Conservation (phyloP, 2,113 vertebrate species). For the Trogon melanurus region DNA sequence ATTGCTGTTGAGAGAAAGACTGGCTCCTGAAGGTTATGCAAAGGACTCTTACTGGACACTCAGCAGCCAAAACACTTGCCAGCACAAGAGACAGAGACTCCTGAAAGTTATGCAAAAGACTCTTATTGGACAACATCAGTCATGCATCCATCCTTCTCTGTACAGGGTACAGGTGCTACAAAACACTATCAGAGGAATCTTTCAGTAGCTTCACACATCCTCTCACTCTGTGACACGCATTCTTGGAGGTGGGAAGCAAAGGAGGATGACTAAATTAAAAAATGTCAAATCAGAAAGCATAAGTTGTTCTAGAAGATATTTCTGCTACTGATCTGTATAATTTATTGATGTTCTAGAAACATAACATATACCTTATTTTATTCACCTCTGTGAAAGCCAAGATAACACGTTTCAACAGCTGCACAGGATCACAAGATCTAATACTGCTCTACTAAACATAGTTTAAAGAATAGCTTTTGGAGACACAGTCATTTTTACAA, state of each 20-base stretch:
- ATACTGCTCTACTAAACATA: neutral
- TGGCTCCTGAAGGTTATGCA: neutral
- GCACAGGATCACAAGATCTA: neutral
- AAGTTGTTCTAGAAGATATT: neutral
- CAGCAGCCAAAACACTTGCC: neutral
- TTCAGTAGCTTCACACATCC: neutral
- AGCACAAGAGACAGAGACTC: neutral
- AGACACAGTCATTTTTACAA: neutral
- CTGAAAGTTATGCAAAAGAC: neutral
- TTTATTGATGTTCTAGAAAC: neutral
- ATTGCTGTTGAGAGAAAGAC: neutral
- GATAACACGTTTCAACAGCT: neutral
- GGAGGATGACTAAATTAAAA: constrained; percentile 49
- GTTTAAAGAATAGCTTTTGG: neutral
- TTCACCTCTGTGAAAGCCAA: neutral
- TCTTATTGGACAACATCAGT: neutral
- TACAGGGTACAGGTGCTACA: neutral
- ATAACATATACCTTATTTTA: neutral
- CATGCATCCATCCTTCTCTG: neutral
- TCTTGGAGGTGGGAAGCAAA: constrained; percentile 22
- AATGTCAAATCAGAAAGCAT: constrained; percentile 22
- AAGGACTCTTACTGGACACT: neutral
- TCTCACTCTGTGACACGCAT: neutral
- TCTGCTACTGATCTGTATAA: neutral
- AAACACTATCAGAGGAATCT: neutral